Conservation (phyloP, 2,888 invertebrate species). For the Polyploca ridens region DNA sequence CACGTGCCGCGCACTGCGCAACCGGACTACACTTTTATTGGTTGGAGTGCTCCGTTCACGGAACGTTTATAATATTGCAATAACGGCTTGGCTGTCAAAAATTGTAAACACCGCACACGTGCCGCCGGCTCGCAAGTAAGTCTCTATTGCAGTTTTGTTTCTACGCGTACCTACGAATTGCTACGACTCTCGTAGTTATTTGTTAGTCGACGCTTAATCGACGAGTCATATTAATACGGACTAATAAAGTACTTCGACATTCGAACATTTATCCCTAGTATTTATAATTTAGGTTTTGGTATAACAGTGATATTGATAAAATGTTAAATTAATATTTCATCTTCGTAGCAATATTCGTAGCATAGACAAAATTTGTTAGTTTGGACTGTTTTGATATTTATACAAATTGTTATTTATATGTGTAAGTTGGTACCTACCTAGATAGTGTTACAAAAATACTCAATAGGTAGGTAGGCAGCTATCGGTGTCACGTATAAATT, state of each 20-base stretch:
- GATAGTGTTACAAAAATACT: too few species aligned
- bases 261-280: neutral
- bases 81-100: slow-evolving; percentile 68
- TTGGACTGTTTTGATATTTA: neutral
- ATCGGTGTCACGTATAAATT: neutral
- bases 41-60: slow-evolving; percentile 53
- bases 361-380: neutral
- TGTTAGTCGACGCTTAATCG: neutral
- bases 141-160: slow-evolving; percentile 40
- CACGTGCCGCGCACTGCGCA: slow-evolving; percentile 71
- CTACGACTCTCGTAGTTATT: neutral
- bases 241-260: neutral
- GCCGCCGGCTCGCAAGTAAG: slow-evolving; percentile 75
- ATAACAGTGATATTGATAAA: neutral
- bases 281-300: neutral
- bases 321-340: neutral
- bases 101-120: slow-evolving; percentile 80
- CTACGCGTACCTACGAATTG: slow-evolving; percentile 12
- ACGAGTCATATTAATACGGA: neutral
- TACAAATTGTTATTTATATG: neutral
- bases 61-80: slow-evolving; percentile 51
- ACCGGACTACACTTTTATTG: slow-evolving; percentile 52
- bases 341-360: neutral
- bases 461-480: neutral
- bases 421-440: too few species aligned